phyloP scores from a whole-genome alignment of 2,797 vertebrate genomes.

The Hephaestus fuliginosus region DNA sequence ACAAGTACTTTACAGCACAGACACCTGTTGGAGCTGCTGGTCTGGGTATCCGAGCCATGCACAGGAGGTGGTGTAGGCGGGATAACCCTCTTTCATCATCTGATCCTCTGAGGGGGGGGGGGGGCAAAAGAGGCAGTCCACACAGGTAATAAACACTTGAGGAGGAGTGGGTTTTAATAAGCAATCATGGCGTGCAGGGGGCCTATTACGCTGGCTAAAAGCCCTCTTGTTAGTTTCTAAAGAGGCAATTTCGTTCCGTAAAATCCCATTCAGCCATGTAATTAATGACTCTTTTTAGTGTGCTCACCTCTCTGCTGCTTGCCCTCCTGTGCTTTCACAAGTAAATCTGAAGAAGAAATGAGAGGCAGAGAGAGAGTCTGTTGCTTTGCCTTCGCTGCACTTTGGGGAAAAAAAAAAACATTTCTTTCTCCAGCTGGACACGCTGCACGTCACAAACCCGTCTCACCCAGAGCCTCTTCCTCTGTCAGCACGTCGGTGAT shows the following conservation, averaged over 20 bases:
- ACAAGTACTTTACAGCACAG: not conserved
- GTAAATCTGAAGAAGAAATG: constrained; percentile 79
- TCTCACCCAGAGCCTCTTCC: constrained; percentile 86
- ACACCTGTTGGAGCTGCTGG: constrained; percentile 83
- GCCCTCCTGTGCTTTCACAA: constrained; percentile 81
- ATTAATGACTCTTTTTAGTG: constrained; percentile 38
- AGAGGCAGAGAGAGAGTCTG: constrained; percentile 14
- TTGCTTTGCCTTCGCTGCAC: not conserved
- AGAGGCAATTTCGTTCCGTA: constrained; percentile 35
- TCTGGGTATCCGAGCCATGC: constrained; percentile 87
- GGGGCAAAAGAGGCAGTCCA: constrained; percentile 36
- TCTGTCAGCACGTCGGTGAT: constrained; percentile 88
- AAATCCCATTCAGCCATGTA: constrained; percentile 28
- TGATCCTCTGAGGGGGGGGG: constrained; percentile 79
- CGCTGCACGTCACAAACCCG: not conserved
- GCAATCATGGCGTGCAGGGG: constrained; percentile 7
- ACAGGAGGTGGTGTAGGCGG: constrained; percentile 87
- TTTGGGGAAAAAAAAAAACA: not conserved
- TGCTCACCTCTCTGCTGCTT: constrained; percentile 86
- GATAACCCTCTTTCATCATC: constrained; percentile 85
- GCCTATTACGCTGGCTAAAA: constrained; percentile 39
- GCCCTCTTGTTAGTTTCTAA: constrained; percentile 43
- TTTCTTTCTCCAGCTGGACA: not conserved
- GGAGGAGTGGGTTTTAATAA: constrained; percentile 39
- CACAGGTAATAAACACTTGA: constrained; percentile 23